Percentiles rank a stretch among this genome's conserved stretches.
Conservation (phyloP, 2,797 vertebrate species). For the Darevskia nairensis region DNA sequence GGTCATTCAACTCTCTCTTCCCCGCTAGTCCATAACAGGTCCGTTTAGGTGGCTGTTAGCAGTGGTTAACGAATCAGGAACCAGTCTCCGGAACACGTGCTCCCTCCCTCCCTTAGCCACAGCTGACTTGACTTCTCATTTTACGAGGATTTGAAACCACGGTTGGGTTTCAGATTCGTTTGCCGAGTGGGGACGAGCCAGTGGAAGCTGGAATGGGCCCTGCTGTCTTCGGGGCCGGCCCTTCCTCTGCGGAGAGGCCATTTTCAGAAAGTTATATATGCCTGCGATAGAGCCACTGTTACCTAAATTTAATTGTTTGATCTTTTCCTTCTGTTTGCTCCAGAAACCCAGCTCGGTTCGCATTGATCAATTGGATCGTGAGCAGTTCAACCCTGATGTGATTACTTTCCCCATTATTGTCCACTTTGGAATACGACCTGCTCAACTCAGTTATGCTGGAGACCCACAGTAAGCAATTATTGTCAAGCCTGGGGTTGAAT, state of each 20-base stretch:
- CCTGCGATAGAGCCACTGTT: slow-evolving; percentile 22
- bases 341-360: slow-evolving; percentile 99
- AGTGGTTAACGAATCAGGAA: neutral
- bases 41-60: neutral
- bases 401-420: slow-evolving; percentile 99
- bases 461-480: slow-evolving; percentile 95
- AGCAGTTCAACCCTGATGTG: slow-evolving; percentile 98
- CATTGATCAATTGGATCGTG: slow-evolving; percentile 97
- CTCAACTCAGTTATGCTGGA: slow-evolving; percentile 98
- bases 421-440: slow-evolving; percentile 97
- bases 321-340: slow-evolving; percentile 69
- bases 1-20: neutral
- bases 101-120: too few relatives aligned
- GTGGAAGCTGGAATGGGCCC: neutral
- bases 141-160: neutral
- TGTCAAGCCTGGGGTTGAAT: slow-evolving; percentile 58
- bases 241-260: too few relatives aligned
- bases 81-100: neutral
- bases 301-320: slow-evolving; percentile 40
- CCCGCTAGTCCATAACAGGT: neutral
- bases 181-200: neutral
- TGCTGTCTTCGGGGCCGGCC: neutral
- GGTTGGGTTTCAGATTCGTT: neutral
- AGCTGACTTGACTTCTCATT: neutral
- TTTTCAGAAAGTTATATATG: neutral